phyloP scores from a whole-genome alignment of 2,113 vertebrate species.

The Phaetusa simplex region DNA sequence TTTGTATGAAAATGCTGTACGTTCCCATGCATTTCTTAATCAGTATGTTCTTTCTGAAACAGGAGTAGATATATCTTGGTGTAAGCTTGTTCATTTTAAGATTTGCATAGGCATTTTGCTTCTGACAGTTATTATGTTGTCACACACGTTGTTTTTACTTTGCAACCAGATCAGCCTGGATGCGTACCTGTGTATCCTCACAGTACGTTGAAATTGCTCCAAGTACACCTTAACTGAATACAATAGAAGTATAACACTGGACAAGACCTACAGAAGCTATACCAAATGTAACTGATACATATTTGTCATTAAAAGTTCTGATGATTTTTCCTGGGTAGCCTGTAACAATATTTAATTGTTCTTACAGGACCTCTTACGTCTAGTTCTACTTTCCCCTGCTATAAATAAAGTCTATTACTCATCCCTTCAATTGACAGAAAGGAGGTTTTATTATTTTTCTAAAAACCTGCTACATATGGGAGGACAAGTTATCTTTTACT shows the following conservation, averaged over 20 bases:
- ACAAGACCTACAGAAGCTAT: not conserved
- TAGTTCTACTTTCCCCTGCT: not conserved
- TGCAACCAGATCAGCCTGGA: not conserved
- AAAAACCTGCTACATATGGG: not conserved
- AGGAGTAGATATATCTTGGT: not conserved
- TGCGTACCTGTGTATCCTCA: not conserved
- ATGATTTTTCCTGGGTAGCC: not conserved
- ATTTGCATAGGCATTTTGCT: not conserved
- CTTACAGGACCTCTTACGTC: not conserved
- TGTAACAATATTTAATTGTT: not conserved
- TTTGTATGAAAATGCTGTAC: not conserved
- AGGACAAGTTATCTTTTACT: not conserved
- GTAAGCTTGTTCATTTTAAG: not conserved
- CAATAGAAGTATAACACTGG: not conserved
- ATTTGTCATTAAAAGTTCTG: not conserved
- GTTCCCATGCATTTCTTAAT: not conserved
- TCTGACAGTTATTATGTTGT: not conserved
- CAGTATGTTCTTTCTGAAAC: not conserved
- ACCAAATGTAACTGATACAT: not conserved
- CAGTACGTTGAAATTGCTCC: not conserved
- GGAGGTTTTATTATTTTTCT: not conserved
- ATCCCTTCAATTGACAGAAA: not conserved
- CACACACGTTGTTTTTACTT: not conserved
- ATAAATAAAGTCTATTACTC: not conserved
- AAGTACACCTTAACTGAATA: not conserved